Conservation (phyloP, 2,113 vertebrate genomes). For the Aleadryas rufinucha region DNA sequence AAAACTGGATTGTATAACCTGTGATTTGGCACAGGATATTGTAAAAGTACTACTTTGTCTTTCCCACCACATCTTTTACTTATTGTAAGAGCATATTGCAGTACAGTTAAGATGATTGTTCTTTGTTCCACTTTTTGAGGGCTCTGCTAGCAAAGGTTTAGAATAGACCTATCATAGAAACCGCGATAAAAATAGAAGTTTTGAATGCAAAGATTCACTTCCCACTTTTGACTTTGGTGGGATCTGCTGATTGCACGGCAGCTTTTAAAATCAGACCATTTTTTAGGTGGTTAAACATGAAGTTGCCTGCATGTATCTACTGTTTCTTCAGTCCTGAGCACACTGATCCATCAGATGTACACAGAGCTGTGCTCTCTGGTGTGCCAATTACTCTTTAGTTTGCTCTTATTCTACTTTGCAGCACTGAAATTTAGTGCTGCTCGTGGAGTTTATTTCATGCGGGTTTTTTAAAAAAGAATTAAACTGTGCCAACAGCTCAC, state of each 20-base stretch:
- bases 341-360: fast-evolving
- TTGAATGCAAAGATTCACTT: neutral
- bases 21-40: slow-evolving; percentile 34
- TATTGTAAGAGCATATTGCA: slow-evolving; percentile 1
- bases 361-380: neutral
- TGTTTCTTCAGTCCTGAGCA: neutral
- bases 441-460: neutral
- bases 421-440: neutral
- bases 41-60: slow-evolving; percentile 19
- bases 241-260: neutral
- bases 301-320: fast-evolving
- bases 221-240: neutral
- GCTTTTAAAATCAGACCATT: neutral
- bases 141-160: neutral
- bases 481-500: neutral
- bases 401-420: neutral
- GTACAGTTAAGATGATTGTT: neutral
- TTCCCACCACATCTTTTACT: slow-evolving; percentile 30
- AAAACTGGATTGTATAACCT: slow-evolving; percentile 13
- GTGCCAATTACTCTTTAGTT: neutral
- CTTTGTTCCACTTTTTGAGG: neutral
- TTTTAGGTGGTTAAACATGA: neutral
- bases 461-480: fast-evolving
- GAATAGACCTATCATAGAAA: neutral
- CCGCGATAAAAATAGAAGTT: neutral